phyloP scores from a whole-genome alignment of 1,140 invertebrate genomes.

The Temnothorax curvispinosus region DNA sequence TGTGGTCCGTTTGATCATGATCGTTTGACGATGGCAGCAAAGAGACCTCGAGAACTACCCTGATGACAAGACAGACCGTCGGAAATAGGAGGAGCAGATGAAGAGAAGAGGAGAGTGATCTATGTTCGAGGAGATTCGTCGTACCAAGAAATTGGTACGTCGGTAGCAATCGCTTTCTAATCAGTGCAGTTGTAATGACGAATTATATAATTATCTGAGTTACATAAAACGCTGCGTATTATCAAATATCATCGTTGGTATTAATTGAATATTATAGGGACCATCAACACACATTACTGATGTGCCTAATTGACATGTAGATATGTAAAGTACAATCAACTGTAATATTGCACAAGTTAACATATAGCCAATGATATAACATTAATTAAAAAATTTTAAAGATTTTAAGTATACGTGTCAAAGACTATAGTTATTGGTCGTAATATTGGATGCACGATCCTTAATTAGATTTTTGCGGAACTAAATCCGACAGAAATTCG shows the following conservation, averaged over 20 bases:
- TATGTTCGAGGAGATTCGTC: neutral
- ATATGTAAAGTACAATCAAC: neutral
- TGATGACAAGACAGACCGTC: neutral
- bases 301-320: neutral
- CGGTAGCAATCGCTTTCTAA: neutral
- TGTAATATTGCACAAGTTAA: constrained; percentile 1
- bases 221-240: neutral
- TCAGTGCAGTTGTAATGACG: too few species aligned
- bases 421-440: neutral
- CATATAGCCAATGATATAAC: neutral
- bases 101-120: neutral
- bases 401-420: neutral
- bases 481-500: neutral
- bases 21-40: constrained; percentile 37
- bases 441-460: neutral
- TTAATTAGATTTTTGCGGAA: neutral
- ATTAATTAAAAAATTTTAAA: neutral
- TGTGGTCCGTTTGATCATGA: constrained; percentile 52
- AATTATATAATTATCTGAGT: neutral
- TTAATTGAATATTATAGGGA: neutral
- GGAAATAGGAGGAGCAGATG: neutral
- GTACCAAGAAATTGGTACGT: constrained; percentile 16
- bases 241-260: neutral
- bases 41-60: constrained; percentile 17
- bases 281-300: neutral